Evolutionary conservation across 2,113 vertebrate genomes (phyloP).

Genomic region (Colossoma macropomum): DNA sequence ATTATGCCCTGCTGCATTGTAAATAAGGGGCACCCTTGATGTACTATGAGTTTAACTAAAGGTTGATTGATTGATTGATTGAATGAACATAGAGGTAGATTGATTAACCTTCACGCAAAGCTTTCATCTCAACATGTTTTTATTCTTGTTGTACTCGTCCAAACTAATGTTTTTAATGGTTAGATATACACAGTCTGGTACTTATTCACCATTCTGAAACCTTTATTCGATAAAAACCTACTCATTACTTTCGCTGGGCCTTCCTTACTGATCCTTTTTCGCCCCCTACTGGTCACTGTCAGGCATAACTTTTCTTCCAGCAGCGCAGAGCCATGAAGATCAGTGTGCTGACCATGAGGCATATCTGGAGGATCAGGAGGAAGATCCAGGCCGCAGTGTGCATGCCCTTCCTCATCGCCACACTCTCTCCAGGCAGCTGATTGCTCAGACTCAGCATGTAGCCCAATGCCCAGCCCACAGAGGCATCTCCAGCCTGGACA

Average conservation of each 20-base stretch:
- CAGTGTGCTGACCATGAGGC: slow-evolving; percentile 40
- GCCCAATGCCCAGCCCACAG: slow-evolving; percentile 82
- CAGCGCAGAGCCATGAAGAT: slow-evolving; percentile 28
- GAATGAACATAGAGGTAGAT: no score
- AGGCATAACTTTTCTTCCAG: slow-evolving; percentile 21
- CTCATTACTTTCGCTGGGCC: not conserved
- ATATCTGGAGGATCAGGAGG: slow-evolving; percentile 53
- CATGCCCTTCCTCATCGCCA: slow-evolving; percentile 28
- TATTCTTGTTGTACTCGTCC: no score
- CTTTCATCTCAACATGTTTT: no score
- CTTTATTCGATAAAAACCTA: no score
- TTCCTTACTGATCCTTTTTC: not conserved
- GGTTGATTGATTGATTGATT: no score
- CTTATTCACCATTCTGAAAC: no score
- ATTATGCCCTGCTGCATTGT: no score
- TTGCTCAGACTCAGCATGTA: slow-evolving; percentile 86
- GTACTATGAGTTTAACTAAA: no score
- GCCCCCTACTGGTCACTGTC: slow-evolving; percentile 6
- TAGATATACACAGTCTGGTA: no score
- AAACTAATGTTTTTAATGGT: no score
- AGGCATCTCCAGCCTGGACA: slow-evolving; percentile 60
- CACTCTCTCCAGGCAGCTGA: slow-evolving; percentile 68
- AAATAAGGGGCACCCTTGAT: no score
- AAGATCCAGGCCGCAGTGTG: slow-evolving; percentile 68
- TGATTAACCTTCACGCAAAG: no score